Evolutionary conservation across 2,113 vertebrate species (phyloP).

Genomic region (Parus major): DNA sequence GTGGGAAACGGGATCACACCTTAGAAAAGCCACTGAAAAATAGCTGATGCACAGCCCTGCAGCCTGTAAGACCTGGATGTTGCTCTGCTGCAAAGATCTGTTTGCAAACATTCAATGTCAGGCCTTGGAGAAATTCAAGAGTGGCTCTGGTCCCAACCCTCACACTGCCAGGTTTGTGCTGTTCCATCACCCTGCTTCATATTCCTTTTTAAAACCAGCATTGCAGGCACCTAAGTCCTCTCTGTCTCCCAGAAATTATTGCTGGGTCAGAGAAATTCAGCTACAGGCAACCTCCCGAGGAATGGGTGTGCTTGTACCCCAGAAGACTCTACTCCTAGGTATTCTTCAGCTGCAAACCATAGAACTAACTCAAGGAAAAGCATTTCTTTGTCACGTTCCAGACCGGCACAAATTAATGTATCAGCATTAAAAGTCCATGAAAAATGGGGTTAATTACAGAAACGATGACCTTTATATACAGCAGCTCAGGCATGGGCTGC

Average conservation of each 20-base stretch:
- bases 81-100: background rate
- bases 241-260: background rate
- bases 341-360: too few species aligned
- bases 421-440: slow-evolving; percentile 44
- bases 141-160: background rate
- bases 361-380: background rate
- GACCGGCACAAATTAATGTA: slow-evolving; percentile 35
- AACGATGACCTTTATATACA: slow-evolving; percentile 45
- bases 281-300: background rate
- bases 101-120: background rate
- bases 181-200: too few species aligned
- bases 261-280: background rate
- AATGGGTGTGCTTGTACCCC: background rate
- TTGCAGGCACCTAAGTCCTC: background rate
- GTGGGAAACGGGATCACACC: background rate
- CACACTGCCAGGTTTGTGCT: background rate
- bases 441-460: slow-evolving; percentile 65
- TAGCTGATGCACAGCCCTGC: background rate
- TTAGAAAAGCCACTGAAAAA: background rate
- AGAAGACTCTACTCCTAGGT: background rate
- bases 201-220: background rate
- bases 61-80: background rate
- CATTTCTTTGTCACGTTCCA: slow-evolving; percentile 20
- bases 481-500: slow-evolving; percentile 35
- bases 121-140: background rate